These are phyloP conservation scores for Sphaerodactylus townsendi DNA, from an alignment of 2,113 vertebrate genomes.

Conservation along the genomic window DNA sequence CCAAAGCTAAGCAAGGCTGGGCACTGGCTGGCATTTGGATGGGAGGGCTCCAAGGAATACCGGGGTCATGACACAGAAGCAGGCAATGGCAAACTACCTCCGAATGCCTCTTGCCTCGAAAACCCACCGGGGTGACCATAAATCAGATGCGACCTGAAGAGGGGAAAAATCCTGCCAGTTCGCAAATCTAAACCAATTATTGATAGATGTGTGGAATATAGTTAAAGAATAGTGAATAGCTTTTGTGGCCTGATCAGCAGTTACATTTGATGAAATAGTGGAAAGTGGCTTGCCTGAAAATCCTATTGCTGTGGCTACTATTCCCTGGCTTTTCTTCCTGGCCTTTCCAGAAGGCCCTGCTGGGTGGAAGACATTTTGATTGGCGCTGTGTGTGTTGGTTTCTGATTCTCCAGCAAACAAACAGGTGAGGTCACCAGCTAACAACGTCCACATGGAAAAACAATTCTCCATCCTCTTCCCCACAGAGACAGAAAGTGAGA, in stretches of 20 bases:
- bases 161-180: no score
- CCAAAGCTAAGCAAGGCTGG: no score
- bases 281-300: neutral
- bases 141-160: no score
- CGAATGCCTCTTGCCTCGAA: no score
- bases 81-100: no score
- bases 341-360: neutral
- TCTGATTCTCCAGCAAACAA: neutral
- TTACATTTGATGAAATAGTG: neutral
- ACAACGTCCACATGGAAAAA: no score
- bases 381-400: neutral
- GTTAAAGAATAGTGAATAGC: neutral
- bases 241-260: neutral
- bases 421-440: neutral
- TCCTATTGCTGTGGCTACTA: no score
- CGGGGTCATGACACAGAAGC: no score
- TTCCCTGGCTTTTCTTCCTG: neutral
- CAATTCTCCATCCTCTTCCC: no score
- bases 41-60: no score
- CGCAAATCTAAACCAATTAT: neutral
- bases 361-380: neutral
- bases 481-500: neutral
- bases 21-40: no score
- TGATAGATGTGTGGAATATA: neutral
- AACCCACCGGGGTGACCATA: no score